phyloP scores from a whole-genome alignment of 2,888 invertebrate genomes.

The Mechanitis messenoides region DNA sequence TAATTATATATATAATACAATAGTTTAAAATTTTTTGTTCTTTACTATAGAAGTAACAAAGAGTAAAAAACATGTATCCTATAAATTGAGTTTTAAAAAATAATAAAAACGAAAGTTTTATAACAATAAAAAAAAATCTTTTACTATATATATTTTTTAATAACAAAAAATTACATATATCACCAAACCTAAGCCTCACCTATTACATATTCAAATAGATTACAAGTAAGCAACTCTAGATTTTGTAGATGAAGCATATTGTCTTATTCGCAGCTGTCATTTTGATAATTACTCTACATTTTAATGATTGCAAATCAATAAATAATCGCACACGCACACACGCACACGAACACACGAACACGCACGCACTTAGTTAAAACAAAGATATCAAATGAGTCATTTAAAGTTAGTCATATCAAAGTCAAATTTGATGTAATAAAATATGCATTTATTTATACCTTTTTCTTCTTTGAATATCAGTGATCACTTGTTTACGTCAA shows the following conservation, averaged over 20 bases:
- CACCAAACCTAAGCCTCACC: background rate
- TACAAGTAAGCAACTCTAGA: slow-evolving; percentile 19
- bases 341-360: slow-evolving; percentile 12
- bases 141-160: too few species aligned
- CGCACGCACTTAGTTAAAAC: slow-evolving; percentile 18
- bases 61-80: too few species aligned
- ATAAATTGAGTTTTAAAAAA: too few species aligned
- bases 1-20: too few species aligned
- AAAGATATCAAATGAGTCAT: slow-evolving; percentile 13
- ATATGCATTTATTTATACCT: too few species aligned
- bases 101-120: too few species aligned
- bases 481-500: too few species aligned
- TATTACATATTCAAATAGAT: slow-evolving; percentile 8
- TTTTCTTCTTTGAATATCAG: too few species aligned
- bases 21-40: too few species aligned
- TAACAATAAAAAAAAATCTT: too few species aligned
- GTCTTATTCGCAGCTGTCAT: slow-evolving; percentile 22
- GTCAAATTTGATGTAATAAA: too few species aligned
- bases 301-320: slow-evolving; percentile 21
- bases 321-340: slow-evolving; percentile 23
- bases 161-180: background rate
- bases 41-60: too few species aligned
- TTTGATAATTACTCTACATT: slow-evolving; percentile 20
- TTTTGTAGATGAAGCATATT: slow-evolving; percentile 14
- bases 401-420: background rate